A percentile compares a stretch with the other conserved stretches of the same genome.
phyloP scores from a whole-genome alignment of 2,797 vertebrate species.

The Perodicticus potto region DNA sequence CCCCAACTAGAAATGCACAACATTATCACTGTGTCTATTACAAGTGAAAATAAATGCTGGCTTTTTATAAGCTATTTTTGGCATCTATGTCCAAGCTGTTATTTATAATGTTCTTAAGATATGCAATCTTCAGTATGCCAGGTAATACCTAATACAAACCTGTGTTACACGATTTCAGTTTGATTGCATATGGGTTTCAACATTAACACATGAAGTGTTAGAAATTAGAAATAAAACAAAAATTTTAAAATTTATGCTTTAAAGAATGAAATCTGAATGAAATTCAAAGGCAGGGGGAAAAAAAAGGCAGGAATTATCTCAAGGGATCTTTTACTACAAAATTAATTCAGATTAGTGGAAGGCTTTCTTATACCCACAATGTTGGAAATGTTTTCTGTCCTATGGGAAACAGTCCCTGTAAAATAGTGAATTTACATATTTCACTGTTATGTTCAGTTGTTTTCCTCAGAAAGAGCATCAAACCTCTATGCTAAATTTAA shows the following conservation, averaged over 20 bases:
- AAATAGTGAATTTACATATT: slow-evolving; percentile 89
- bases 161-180: slow-evolving; percentile 59
- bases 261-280: slow-evolving; percentile 83
- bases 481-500: slow-evolving; percentile 91
- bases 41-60: background rate
- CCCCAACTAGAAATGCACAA: background rate
- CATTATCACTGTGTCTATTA: too few species aligned
- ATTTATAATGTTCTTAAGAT: background rate
- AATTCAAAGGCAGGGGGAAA: slow-evolving; percentile 81
- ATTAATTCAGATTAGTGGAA: slow-evolving; percentile 86
- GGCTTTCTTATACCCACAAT: slow-evolving; percentile 79
- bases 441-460: slow-evolving; percentile 88
- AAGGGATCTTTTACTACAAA: slow-evolving; percentile 82
- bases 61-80: background rate
- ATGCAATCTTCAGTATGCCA: slow-evolving; percentile 63
- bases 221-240: slow-evolving; percentile 79
- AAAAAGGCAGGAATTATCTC: slow-evolving; percentile 84
- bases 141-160: slow-evolving; percentile 66
- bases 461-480: slow-evolving; percentile 89
- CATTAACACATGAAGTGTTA: slow-evolving; percentile 83
- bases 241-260: slow-evolving; percentile 64
- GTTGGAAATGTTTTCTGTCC: slow-evolving; percentile 86
- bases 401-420: slow-evolving; percentile 82
- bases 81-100: background rate
- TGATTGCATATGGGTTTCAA: slow-evolving; percentile 79